phyloP scores from a whole-genome alignment of 2,113 vertebrate genomes.

The Amazona vittata region DNA sequence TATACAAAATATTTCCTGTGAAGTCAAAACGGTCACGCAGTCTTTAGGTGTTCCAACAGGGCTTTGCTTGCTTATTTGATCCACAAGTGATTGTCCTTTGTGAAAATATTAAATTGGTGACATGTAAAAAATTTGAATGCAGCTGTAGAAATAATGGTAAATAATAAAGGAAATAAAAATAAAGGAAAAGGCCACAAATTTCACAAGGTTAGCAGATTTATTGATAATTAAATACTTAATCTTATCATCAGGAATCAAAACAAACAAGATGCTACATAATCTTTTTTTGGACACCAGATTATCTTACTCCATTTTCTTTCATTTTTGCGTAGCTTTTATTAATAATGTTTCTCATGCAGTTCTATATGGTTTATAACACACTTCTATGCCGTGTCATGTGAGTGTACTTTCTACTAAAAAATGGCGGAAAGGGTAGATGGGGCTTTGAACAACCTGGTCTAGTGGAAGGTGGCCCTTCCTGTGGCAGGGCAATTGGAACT shows the following conservation, averaged over 20 bases:
- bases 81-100: neutral
- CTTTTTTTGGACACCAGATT: neutral
- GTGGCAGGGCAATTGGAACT: neutral
- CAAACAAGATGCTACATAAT: neutral
- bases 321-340: neutral
- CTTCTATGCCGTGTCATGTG: neutral
- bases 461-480: neutral
- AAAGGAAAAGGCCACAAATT: neutral
- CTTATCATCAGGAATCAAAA: neutral
- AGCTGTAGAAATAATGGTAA: neutral
- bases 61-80: conserved; percentile 1
- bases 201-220: neutral
- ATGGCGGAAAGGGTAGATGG: neutral
- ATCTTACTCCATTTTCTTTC: neutral
- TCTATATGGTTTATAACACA: neutral
- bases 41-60: neutral
- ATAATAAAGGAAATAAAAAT: neutral
- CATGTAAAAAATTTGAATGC: neutral
- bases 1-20: conserved; percentile 27
- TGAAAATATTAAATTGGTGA: neutral
- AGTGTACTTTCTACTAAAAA: neutral
- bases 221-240: neutral
- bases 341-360: neutral
- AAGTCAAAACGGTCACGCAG: neutral
- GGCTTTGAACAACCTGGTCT: neutral